Conservation (phyloP, 2,797 vertebrate genomes). For the Gymnoscopelus microlampas region DNA sequence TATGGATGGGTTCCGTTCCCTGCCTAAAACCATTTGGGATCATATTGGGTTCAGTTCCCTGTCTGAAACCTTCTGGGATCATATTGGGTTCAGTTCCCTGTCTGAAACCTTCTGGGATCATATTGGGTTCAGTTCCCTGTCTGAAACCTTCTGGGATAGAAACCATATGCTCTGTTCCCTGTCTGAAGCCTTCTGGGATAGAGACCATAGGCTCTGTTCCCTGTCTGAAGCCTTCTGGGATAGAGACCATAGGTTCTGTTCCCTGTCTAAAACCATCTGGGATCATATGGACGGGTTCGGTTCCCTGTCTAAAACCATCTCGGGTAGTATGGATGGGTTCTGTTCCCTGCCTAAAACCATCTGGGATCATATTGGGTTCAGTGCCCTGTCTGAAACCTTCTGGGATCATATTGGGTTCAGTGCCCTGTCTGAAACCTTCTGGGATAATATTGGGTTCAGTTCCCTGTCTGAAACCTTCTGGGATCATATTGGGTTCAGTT, state of each 20-base stretch:
- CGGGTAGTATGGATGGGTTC: not conserved
- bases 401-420: not conserved
- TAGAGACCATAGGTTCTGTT: not conserved
- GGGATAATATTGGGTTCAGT: not conserved
- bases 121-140: not conserved
- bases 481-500: slow-evolving; percentile 10
- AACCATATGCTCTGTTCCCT: slow-evolving; percentile 17
- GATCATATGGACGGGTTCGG: not conserved
- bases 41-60: slow-evolving; percentile 19
- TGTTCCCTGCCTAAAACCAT: too few relatives aligned
- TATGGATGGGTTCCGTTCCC: not conserved
- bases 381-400: too few relatives aligned
- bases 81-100: slow-evolving; percentile 18
- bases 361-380: too few relatives aligned
- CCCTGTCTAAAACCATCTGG: slow-evolving; percentile 42
- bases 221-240: slow-evolving; percentile 26
- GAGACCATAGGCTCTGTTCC: slow-evolving; percentile 9
- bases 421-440: slow-evolving; percentile 1
- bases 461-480: slow-evolving; percentile 26
- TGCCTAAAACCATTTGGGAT: slow-evolving; percentile 26
- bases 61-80: slow-evolving; percentile 17
- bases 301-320: not conserved
- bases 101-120: slow-evolving; percentile 18
- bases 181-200: slow-evolving; percentile 17
- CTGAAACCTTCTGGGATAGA: slow-evolving; percentile 26